Evolutionary conservation across 2,888 invertebrate genomes (phyloP).

Genomic region (Hydrotaea cyrtoneurina): DNA sequence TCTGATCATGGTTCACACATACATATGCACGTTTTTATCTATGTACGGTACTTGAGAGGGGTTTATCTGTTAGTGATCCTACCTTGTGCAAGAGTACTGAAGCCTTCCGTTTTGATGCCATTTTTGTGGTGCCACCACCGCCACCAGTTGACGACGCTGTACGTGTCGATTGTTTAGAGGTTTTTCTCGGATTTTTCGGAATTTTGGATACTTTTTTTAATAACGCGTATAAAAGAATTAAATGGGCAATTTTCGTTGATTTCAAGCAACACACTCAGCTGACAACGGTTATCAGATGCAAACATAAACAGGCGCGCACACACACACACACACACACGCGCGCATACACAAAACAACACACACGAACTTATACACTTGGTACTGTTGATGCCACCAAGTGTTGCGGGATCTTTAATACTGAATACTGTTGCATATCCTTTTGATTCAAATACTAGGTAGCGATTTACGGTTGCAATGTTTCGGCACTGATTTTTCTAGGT

Average conservation of each 20-base stretch:
- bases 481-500: not conserved
- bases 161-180: constrained; percentile 79
- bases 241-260: constrained; percentile 22
- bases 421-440: constrained; percentile 19
- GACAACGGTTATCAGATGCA: not conserved
- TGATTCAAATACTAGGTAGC: not conserved
- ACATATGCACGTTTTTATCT: too few species aligned
- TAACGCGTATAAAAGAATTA: constrained; percentile 63
- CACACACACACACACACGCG: not conserved
- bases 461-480: not conserved
- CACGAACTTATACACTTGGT: not conserved
- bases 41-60: too few species aligned
- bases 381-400: not conserved
- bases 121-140: constrained; percentile 78
- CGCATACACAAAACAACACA: not conserved
- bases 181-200: constrained; percentile 80
- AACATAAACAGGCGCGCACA: not conserved
- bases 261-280: not conserved
- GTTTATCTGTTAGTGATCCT: constrained; percentile 66
- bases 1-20: too few species aligned
- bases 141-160: constrained; percentile 78
- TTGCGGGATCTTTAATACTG: constrained; percentile 17
- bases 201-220: constrained; percentile 77
- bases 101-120: constrained; percentile 81
- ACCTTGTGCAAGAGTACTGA: constrained; percentile 81